Base-by-base conservation (phyloP, 2,888 invertebrate species). In the Amblyjoppa fuscipennis region DNA sequence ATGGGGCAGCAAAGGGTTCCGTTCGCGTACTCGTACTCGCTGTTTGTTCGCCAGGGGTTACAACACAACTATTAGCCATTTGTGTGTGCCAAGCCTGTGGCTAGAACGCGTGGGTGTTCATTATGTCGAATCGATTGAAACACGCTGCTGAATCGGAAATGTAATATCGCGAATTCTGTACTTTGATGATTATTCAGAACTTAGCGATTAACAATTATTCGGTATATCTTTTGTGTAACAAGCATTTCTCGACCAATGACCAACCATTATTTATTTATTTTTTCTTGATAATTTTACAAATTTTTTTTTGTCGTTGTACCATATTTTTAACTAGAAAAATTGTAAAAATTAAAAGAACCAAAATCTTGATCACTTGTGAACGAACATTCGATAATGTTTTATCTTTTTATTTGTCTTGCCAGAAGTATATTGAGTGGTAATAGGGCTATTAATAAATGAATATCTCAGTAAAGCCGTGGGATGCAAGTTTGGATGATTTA, bases 401-500 rank as follows among this genome's bases (percentile, higher is more conserved):
- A 28, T 28, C 28, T 25, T 59, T 16, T 28, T 28, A 3, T 28
- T 28, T 59, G 28, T 59, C 28, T 25, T 25, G 11, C 28, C 1
- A 11, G 3, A 59, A 59, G 59, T 25, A 56, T 9, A 7, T n/a
- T 20, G 25, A 11, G 28, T 11, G 64, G 16, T 28, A 38, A 64
- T 64, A 38, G 34, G 34, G 64, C 38, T 41, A 78, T 83, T 83
- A 68, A 59, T 84, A 59, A 84, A 69, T 79, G 70, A 59, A 76
- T 80, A 68, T 9, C 66, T 76, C 28, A 51, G 66, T 45, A 25
- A 69, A 49, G 16, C 73, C 31, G 70, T 69, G 6, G 45, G 34
- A 56, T 38, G 38, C 83, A 83, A 80, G 69, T 85, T 83, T 61
- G 85, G 49, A 77, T 83, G 85, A 85, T 85, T 85, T 81, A 85